Evolutionary conservation across 1,140 invertebrate species (phyloP).

Genomic region (Glossosoma conforme): DNA sequence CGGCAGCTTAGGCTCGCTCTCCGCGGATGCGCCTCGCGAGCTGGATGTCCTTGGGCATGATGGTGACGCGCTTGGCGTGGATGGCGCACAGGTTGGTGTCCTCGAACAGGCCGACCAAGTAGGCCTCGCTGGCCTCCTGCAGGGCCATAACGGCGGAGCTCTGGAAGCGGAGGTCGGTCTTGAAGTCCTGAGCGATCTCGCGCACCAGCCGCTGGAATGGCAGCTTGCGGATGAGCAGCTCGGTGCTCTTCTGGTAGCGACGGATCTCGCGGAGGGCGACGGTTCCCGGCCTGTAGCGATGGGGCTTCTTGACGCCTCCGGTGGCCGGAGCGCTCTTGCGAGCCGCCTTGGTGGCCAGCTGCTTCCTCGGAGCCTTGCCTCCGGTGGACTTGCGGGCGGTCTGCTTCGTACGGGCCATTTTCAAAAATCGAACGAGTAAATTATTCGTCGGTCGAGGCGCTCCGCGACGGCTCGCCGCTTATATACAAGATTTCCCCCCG

Average conservation of each 20-base stretch:
- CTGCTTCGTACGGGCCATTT: conserved; percentile 79
- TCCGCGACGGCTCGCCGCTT: too few relatives aligned
- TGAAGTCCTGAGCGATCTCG: conserved; percentile 82
- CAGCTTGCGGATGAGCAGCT: conserved; percentile 74
- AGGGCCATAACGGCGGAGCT: conserved; percentile 32
- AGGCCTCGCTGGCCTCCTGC: conserved; percentile 86
- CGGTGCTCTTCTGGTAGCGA: conserved; percentile 73
- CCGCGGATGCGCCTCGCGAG: too few relatives aligned
- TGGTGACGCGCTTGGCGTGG: conserved; percentile 90
- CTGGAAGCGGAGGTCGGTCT: conserved; percentile 74
- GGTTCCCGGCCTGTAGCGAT: conserved; percentile 74
- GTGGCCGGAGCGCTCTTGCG: conserved; percentile 76
- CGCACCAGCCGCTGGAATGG: conserved; percentile 81
- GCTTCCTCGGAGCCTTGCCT: conserved; percentile 70
- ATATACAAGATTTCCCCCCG: too few relatives aligned
- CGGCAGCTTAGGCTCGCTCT: too few relatives aligned
- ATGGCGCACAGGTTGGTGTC: conserved; percentile 92
- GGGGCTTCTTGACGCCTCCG: conserved; percentile 78
- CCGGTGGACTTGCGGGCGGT: conserved; percentile 81
- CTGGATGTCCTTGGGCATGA: conserved; percentile 97
- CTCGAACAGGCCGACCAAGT: conserved; percentile 87
- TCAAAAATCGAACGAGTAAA: too few relatives aligned
- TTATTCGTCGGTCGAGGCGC: too few relatives aligned
- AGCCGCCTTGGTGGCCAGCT: conserved; percentile 75
- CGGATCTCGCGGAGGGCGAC: conserved; percentile 81